Evolutionary conservation across 1,140 invertebrate species (phyloP).

Genomic region (Rhopalosiphum maidis): DNA sequence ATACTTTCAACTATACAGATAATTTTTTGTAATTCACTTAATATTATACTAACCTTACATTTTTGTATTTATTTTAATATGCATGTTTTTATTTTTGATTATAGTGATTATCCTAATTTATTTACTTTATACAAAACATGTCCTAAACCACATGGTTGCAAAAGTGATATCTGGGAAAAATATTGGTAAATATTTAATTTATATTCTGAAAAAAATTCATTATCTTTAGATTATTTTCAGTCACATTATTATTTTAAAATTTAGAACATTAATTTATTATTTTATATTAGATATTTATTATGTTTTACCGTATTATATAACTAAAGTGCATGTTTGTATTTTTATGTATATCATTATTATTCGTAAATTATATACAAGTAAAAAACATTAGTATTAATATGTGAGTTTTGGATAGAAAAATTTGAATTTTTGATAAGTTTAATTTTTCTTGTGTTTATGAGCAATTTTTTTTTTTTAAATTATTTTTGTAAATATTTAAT

Average conservation of each 20-base stretch:
- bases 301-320: not conserved
- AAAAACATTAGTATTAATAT: too few relatives aligned
- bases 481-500: not conserved
- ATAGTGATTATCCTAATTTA: slow-evolving; percentile 35
- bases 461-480: too few relatives aligned
- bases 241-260: not conserved
- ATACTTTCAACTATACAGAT: not conserved
- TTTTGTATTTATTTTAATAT: not conserved
- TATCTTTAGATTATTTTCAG: not conserved
- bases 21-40: not conserved
- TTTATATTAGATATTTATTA: not conserved
- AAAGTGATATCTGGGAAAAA: not conserved
- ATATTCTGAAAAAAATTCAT: not conserved
- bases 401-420: too few relatives aligned
- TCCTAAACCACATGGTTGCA: not conserved
- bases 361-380: not conserved
- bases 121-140: not conserved
- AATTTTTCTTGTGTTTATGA: too few relatives aligned
- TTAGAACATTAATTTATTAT: not conserved
- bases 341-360: not conserved
- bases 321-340: not conserved
- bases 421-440: too few relatives aligned
- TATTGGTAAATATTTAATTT: slow-evolving; percentile 18
- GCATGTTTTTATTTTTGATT: not conserved
- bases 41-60: not conserved